Base-by-base conservation (phyloP, 1,140 invertebrate species). In the Halotydeus destructor region DNA sequence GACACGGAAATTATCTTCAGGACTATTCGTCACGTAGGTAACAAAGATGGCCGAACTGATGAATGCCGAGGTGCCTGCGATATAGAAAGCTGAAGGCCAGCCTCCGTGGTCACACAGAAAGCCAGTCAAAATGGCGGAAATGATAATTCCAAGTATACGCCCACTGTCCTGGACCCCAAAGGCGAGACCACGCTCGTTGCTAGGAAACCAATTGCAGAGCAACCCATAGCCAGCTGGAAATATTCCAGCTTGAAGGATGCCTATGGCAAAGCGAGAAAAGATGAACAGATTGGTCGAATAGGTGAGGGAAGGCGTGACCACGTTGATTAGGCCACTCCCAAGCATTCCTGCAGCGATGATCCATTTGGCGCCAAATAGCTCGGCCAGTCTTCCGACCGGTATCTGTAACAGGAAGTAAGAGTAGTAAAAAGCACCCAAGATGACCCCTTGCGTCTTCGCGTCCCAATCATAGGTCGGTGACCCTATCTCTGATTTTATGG, bases 211-310 rank as follows among this genome's bases (percentile, higher is more conserved):
- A 43, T 73, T 70, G 0, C 77, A 68, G 78, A 82, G 84, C 21
- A 86, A 70, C 6, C 76, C 75, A 57, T 85, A 79, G 39, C 86
- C 84, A 48, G 78, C 76, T 4, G 83, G 83, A 59, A 83, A 88
- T 1, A 80, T 83, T 0, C 88, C 81, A 33, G 83, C 83, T 34
- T 39, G 18, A 12, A 24, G 18, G 9, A 39, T 9, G 6, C 38
- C 38, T 21, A 23, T 18, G 14, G n/a, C 38, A 33, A 39, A 14
- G 19, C 38, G 14, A 12, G 19, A 11, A 14, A 24, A 18, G 16
- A 39, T 16, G 16, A 33, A 34, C 19, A 21, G n/a, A 16, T 39
- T 18, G 16, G 33, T 31, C 5, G 41, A 9, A 19, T 32, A 32
- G 8, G 47, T 46, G 9, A 48, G 23, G 11, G 28, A 23, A 16